phyloP scores from a whole-genome alignment of 1,140 invertebrate genomes.

The Neodiprion fabricii region DNA sequence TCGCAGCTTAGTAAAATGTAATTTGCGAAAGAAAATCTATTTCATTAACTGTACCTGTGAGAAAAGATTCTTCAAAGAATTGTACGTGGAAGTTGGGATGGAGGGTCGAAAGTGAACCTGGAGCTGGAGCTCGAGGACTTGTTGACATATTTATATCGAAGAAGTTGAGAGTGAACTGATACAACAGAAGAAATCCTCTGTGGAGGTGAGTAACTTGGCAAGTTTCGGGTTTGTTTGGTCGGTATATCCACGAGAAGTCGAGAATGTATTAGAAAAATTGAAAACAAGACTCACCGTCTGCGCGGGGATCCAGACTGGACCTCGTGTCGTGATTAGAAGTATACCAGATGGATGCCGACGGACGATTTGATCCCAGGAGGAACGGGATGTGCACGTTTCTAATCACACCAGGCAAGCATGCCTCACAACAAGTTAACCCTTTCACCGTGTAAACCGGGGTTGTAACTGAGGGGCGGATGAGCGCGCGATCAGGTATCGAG shows the following conservation, averaged over 20 bases:
- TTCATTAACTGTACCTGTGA: no score
- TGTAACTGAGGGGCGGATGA: neutral
- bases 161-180: conserved; percentile 23
- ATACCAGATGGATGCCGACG: neutral
- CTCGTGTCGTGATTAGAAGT: conserved; percentile 15
- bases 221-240: neutral
- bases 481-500: neutral
- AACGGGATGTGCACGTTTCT: conserved; percentile 12
- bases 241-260: no score
- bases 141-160: conserved; percentile 23
- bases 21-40: no score
- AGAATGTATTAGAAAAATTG: neutral
- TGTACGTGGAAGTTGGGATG: no score
- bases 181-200: conserved; percentile 7
- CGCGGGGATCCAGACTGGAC: conserved; percentile 34
- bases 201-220: neutral
- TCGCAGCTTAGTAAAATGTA: no score
- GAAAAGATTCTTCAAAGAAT: no score
- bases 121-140: no score
- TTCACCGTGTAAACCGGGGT: neutral
- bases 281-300: conserved; percentile 37
- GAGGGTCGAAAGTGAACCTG: no score
- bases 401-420: conserved; percentile 23
- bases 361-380: neutral
- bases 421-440: conserved; percentile 13